Evolutionary conservation across 2,888 invertebrate genomes (phyloP), one percentile per base, ranked within the genome.

Genomic region (Drosophila rellima): DNA sequence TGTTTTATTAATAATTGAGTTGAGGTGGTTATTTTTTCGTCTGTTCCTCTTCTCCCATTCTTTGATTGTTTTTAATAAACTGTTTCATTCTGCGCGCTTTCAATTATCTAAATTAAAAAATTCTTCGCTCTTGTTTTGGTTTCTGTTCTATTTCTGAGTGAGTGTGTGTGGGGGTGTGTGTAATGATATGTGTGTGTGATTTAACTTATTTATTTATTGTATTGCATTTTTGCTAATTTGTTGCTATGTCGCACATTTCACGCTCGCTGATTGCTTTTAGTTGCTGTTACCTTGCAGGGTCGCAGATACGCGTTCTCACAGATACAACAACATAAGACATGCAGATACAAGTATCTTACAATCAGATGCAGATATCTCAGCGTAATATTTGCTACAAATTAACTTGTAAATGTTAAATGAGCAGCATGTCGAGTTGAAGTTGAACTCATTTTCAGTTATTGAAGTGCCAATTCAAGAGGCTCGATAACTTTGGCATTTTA

Each of bases 71-170:
- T 52, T 56, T 76, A 31, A 76, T 55, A 51, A 64, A 67, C 59
- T 64, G 54, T 74, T 70, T 42, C 59, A 59, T 76, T 68, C 61
- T 52, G 72, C 50, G 70, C 35, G 40, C 51, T 76, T 80, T 80
- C 86, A 88, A 84, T 84, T 82, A 84, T 80, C 88, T 88, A 85
- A 84, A 84, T 84, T 85, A 80, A 88, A 84, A 83, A 84, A 84
- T 84, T 82, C 88, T 76, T 66, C 5, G 1, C 50, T 39, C 75
- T 57, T 88, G 88, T 84, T 80, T 56, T 31, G 39, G 33, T 67
- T 54, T 56, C 33, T 70, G 60, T 67, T 64, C 64, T 57, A 40
- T 47, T 51, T 52, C 39, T 26, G 18, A 35, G 23, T 54, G 15
- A 33, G 3, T 55, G 44, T 17, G 50, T 54, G 11, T 39, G 37